phyloP scores from a whole-genome alignment of 2,113 vertebrate genomes.

The Fregata magnificens region DNA sequence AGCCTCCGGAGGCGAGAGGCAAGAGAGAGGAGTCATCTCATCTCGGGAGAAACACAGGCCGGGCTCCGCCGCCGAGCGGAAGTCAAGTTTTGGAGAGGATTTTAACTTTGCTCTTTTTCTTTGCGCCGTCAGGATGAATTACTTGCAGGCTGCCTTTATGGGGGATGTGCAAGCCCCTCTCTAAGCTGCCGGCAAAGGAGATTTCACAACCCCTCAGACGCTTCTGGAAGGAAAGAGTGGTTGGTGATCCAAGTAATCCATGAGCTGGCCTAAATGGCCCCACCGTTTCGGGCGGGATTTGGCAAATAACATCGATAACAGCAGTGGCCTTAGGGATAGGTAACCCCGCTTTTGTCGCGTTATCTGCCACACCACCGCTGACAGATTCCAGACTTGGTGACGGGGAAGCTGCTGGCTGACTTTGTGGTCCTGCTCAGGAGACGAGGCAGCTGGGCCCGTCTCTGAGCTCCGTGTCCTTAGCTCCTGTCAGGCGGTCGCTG shows the following conservation, averaged over 20 bases:
- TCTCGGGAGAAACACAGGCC: not conserved
- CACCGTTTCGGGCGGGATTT: rapidly evolving
- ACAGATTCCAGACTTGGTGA: not conserved
- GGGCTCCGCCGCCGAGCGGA: not conserved
- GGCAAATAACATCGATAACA: not conserved
- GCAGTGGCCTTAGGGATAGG: not conserved
- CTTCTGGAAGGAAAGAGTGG: not conserved
- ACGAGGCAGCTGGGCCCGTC: not conserved
- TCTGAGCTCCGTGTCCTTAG: not conserved
- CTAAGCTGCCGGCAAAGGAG: rapidly evolving
- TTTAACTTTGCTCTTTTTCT: too few species aligned
- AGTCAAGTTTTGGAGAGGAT: not conserved
- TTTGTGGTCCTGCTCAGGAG: not conserved
- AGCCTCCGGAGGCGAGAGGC: not conserved
- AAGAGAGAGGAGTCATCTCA: too few species aligned
- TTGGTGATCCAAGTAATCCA: not conserved
- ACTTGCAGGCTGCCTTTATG: not conserved
- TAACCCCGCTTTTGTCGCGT: not conserved
- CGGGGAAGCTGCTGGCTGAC: not conserved
- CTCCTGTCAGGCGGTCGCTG: not conserved
- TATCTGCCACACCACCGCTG: not conserved
- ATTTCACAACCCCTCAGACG: not conserved
- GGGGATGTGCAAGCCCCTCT: rapidly evolving
- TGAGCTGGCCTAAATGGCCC: not conserved
- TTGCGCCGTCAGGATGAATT: not conserved